Evolutionary conservation across 2,888 invertebrate species (phyloP).

Genomic region (Margaritifera margaritifera): DNA sequence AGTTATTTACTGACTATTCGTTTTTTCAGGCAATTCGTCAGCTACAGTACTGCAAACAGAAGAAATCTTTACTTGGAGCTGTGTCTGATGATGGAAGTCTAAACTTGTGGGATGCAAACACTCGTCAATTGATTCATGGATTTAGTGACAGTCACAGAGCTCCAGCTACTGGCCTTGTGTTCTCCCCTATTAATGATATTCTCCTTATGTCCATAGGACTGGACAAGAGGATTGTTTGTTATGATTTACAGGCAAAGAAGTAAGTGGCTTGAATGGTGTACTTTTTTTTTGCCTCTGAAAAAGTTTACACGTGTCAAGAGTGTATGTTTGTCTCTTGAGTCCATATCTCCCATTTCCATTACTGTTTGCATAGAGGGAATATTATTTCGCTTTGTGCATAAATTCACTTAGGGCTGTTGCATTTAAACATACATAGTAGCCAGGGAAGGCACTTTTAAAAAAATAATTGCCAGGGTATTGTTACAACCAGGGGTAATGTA

Average conservation of each 20-base stretch:
- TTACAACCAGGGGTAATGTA: too few species aligned
- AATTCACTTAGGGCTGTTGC: too few species aligned
- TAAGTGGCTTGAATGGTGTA: slow-evolving; percentile 37
- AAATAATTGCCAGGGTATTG: too few species aligned
- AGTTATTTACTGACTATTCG: too few species aligned
- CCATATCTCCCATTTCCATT: too few species aligned
- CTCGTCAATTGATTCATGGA: slow-evolving; percentile 61
- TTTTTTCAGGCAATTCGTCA: slow-evolving; percentile 65
- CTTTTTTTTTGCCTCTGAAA: not conserved
- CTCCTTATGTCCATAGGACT: slow-evolving; percentile 72
- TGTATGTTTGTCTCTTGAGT: too few species aligned
- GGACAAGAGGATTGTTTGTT: slow-evolving; percentile 72
- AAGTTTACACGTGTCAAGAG: not conserved
- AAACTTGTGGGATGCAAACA: slow-evolving; percentile 71
- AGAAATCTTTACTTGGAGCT: slow-evolving; percentile 66
- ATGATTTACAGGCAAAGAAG: slow-evolving; percentile 70
- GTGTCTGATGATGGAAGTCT: slow-evolving; percentile 70
- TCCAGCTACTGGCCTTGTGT: slow-evolving; percentile 71
- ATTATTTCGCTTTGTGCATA: too few species aligned
- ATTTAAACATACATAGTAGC: too few species aligned
- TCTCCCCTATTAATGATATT: slow-evolving; percentile 73
- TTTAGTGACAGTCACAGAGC: slow-evolving; percentile 68
- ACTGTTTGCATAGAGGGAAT: too few species aligned
- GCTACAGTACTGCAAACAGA: slow-evolving; percentile 64
- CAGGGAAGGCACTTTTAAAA: too few species aligned